Base-by-base conservation (phyloP, 2,113 vertebrate species). In the Clarias batrachus region DNA sequence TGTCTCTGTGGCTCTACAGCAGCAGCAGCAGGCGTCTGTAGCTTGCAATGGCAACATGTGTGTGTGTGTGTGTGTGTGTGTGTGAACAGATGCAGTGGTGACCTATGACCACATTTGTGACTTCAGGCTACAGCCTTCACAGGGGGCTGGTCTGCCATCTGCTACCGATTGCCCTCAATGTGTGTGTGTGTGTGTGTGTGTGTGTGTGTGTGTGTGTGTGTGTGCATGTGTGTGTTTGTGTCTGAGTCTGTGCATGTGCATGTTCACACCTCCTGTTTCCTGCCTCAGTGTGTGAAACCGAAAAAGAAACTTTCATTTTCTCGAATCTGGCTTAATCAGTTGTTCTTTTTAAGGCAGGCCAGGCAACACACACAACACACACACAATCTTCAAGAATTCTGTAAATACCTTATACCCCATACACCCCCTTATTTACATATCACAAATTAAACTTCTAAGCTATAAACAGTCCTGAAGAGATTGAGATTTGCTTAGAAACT, bases 41-140 rank as follows among this genome's bases (percentile, higher is more conserved):
- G 89, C 92, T 92, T 91, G 91, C 89, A 92, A 90, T 82, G 89
- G 93, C 94, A 95, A 95, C 94, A 95, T 94, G 94, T 95, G 93
- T 91, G 90, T 92, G 91, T 91, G 37, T 87, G 89, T 93, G 94
- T 94, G 93, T 92, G 89, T 93, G 91, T 88, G 91, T 81, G 89
- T 91, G 33, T 84, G 91, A 95, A 93, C 94, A 95, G 94, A 95
- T 95, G 94, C 94, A 94, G 91, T 87, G 85, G 87, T 80, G 91
- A 95, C 92, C 94, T 92, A 85, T 93, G 92, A 94, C 92, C 93
- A 94, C 94, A 94, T 94, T 95, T 95, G 94, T 95, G 93, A 93
- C 90, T 92, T 88, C 90, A 92, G 92, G 91, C 81, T 83, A 90
- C 83, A 85, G 88, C 89, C 94, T 90, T 90, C 91, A 91, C 92